Conservation (phyloP, 2,113 vertebrate genomes). For the Protomyctophum bolini region DNA sequence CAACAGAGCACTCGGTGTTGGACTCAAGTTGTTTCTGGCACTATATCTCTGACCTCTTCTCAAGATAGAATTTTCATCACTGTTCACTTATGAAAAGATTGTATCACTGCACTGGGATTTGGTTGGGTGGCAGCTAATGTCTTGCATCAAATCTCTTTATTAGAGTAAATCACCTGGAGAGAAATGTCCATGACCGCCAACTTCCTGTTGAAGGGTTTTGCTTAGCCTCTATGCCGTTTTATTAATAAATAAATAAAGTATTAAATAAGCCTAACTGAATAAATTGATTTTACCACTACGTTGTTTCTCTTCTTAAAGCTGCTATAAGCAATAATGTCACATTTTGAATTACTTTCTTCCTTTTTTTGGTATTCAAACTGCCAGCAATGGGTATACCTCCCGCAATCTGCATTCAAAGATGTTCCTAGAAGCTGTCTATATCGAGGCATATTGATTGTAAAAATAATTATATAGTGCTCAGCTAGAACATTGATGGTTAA, state of each 20-base stretch:
- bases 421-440: no score
- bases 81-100: slow-evolving; percentile 27
- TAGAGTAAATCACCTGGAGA: not conserved
- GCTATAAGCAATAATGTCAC: no score
- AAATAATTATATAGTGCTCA: no score
- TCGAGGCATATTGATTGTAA: no score
- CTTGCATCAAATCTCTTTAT: not conserved
- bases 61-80: slow-evolving; percentile 17
- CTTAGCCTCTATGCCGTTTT: not conserved
- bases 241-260: no score
- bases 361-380: not conserved
- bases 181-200: not conserved
- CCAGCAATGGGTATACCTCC: no score
- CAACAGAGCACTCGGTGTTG: not conserved
- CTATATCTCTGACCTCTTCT: slow-evolving; percentile 13
- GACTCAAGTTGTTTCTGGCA: slow-evolving; percentile 5
- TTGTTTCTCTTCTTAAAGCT: no score
- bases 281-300: not conserved
- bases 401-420: no score
- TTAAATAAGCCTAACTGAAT: not conserved
- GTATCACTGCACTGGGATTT: slow-evolving; percentile 2
- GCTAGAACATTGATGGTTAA: no score
- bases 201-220: not conserved
- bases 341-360: not conserved
- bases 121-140: not conserved